phyloP scores from a whole-genome alignment of 2,797 vertebrate genomes.

The Coregonus suidteri region DNA sequence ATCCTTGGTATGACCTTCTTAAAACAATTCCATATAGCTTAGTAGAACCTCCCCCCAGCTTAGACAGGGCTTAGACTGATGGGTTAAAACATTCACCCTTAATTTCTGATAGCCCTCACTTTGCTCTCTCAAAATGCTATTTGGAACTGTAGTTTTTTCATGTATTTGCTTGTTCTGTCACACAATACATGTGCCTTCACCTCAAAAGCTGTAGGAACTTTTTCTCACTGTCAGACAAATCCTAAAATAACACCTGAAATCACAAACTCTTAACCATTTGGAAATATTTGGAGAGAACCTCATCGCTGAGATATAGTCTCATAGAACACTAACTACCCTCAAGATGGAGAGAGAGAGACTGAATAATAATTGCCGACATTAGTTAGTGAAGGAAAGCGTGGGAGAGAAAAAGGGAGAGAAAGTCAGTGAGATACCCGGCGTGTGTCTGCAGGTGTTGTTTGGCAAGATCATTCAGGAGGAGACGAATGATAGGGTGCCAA shows the following conservation, averaged over 20 bases:
- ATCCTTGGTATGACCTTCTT: too few species aligned
- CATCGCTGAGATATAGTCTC: too few species aligned
- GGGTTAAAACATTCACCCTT: too few species aligned
- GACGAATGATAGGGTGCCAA: background rate
- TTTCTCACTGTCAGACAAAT: background rate
- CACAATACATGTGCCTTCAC: background rate
- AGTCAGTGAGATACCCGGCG: background rate
- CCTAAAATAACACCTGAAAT: background rate
- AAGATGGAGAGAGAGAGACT: background rate
- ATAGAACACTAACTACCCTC: too few species aligned
- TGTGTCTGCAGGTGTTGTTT: background rate
- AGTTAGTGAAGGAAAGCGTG: background rate
- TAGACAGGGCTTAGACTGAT: too few species aligned
- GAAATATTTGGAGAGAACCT: background rate
- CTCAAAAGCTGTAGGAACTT: background rate
- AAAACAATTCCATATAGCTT: too few species aligned
- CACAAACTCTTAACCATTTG: background rate
- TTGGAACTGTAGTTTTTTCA: background rate
- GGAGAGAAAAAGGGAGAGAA: too few species aligned
- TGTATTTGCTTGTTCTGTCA: background rate
- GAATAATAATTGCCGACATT: background rate
- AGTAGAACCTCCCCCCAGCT: too few species aligned
- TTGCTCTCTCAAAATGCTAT: too few species aligned
- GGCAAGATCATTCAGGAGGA: background rate
- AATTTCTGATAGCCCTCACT: too few species aligned